These are phyloP conservation scores for Stichopus chloronotus DNA, from an alignment of 35 echinoderm and acorn worm species.

Conservation along the genomic window DNA sequence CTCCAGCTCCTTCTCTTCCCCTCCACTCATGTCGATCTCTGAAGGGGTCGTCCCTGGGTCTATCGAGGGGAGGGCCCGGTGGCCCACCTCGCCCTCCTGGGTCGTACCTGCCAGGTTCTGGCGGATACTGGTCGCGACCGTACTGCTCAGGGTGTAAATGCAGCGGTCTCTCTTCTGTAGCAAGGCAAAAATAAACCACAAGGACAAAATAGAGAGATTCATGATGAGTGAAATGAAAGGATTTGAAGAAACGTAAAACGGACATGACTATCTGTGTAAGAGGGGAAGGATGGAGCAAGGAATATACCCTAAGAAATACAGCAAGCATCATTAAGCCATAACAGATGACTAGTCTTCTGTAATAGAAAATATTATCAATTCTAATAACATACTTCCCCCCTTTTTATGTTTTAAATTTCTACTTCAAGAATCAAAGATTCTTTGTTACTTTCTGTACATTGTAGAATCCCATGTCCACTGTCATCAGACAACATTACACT, in stretches of 20 bases:
- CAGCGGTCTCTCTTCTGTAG: neutral
- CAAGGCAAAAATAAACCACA: neutral
- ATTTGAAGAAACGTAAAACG: too few species aligned
- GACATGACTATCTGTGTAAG: neutral
- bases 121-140: slow-evolving; percentile 1
- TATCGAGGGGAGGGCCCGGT: neutral
- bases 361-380: too few species aligned
- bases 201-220: neutral
- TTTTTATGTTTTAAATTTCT: too few species aligned
- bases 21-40: slow-evolving; percentile 32
- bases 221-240: too few species aligned
- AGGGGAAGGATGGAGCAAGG: neutral
- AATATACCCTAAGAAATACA: too few species aligned
- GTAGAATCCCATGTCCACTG: too few species aligned
- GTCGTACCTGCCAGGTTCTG: slow-evolving; percentile 26
- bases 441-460: too few species aligned
- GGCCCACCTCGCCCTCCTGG: slow-evolving; percentile 22
- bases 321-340: too few species aligned
- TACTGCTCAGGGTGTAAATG: slow-evolving; percentile 27
- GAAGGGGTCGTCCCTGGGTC: slow-evolving; percentile 21
- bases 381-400: too few species aligned
- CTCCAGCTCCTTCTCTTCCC: neutral
- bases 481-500: too few species aligned
- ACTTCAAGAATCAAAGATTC: too few species aligned
- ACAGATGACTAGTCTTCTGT: too few species aligned